Base-by-base conservation (phyloP, 2,113 vertebrate species). In the Vicugna pacos region DNA sequence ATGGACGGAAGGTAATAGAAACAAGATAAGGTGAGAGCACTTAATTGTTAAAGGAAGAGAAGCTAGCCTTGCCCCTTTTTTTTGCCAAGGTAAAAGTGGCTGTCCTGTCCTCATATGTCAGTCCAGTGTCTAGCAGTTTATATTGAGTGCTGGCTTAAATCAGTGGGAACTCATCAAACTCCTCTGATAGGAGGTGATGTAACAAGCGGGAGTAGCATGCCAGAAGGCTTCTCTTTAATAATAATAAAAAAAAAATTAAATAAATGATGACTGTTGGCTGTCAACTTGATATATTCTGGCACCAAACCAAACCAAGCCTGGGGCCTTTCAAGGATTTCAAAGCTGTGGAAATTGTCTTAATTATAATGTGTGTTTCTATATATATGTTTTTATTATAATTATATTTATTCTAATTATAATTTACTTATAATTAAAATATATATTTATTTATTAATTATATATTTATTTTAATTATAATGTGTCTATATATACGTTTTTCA, bases 261-360 rank as follows among this genome's bases (percentile, higher is more conserved):
- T 52, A 92, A 90, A 80, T 77, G 38, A 38, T 96, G 95, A 95
- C 94, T 85, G 58, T 97, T 97, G 95, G 89, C 88, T 97, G 85
- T 97, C 93, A 96, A 96, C 91, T 22, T 94, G 85, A 75, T 93
- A 72, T 85, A 91, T 91, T 85, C 69, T 97, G 97, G 97, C 95
- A 96, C 42, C 93, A 94, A 95, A 97, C 88, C 93, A 97, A 97
- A 93, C 92, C 76, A 95, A 79, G 77, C 91, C 91, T 97, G 84
- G 65, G 93, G 88, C 93, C 87, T 77, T 97, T 84, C 3, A 35
- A 97, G 85, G 92, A 90, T 93, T 89, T 94, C 70, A 67, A 67
- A 67, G 48, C 88, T 94, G 65, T 96, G 82, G 30, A 93, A 95
- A 91, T 79, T 94, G n/a, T 95, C 95, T 96, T 96, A 96, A 95